phyloP scores from a whole-genome alignment of 1,140 invertebrate species.

The Drosophila asahinai region DNA sequence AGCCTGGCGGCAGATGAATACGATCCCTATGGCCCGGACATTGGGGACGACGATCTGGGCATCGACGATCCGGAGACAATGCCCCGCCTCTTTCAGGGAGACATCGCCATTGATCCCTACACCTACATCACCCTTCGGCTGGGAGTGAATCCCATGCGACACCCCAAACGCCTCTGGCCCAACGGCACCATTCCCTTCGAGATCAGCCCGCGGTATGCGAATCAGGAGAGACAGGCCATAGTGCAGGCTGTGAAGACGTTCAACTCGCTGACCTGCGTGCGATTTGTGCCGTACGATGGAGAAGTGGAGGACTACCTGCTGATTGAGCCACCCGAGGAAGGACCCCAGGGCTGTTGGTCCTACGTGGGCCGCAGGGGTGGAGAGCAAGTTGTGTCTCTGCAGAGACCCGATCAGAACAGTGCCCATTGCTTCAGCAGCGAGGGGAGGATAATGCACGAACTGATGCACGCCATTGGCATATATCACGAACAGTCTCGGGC shows the following conservation, averaged over 20 bases:
- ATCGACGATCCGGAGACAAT: slow-evolving; percentile 88
- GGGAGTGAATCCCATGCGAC: slow-evolving; percentile 88
- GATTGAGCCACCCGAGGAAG: slow-evolving; percentile 89
- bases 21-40: slow-evolving; percentile 69
- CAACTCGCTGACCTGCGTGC: slow-evolving; percentile 90
- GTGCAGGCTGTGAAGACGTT: slow-evolving; percentile 88
- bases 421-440: slow-evolving; percentile 89
- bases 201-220: slow-evolving; percentile 88
- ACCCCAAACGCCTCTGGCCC: slow-evolving; percentile 88
- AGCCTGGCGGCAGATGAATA: slow-evolving; percentile 63
- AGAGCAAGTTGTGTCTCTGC: slow-evolving; percentile 79
- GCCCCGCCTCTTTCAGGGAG: slow-evolving; percentile 89
- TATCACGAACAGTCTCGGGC: slow-evolving; percentile 94
- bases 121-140: slow-evolving; percentile 87
- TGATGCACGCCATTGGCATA: slow-evolving; percentile 94
- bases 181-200: slow-evolving; percentile 90
- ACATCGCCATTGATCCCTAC: slow-evolving; percentile 87
- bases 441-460: slow-evolving; percentile 92
- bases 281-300: slow-evolving; percentile 88
- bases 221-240: slow-evolving; percentile 85
- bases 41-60: slow-evolving; percentile 66
- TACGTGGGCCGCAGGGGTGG: slow-evolving; percentile 90
- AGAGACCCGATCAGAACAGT: slow-evolving; percentile 87
- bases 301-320: slow-evolving; percentile 90
- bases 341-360: slow-evolving; percentile 92